A percentile compares a stretch with the other conserved stretches of the same genome.
phyloP scores from a whole-genome alignment of 2,797 vertebrate genomes.

The Limosa lapponica region DNA sequence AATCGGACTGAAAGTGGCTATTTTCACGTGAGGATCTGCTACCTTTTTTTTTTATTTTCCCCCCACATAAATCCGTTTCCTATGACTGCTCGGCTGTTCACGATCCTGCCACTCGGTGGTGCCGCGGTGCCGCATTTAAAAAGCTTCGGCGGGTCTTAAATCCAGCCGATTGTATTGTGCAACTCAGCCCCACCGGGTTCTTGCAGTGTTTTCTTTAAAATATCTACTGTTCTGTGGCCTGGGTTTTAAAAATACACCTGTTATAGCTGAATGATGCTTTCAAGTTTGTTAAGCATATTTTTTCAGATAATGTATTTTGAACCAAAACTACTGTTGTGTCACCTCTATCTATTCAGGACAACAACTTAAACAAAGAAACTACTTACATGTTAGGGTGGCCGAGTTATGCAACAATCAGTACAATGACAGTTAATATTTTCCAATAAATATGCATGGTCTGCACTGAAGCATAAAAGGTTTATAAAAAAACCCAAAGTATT shows the following conservation, averaged over 20 bases:
- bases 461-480: background rate
- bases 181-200: background rate
- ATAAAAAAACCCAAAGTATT: background rate
- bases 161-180: accelerated
- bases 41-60: background rate
- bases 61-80: background rate
- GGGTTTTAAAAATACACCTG: background rate
- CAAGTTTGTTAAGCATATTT: background rate
- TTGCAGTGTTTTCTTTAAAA: background rate
- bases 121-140: background rate
- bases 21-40: background rate
- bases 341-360: background rate
- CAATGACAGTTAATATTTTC: background rate
- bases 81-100: background rate
- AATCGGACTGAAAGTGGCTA: background rate
- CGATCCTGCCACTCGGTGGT: constrained; percentile 41
- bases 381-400: background rate
- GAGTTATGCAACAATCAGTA: background rate
- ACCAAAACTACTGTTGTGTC: background rate
- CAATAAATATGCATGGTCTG: background rate
- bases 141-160: background rate
- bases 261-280: background rate
- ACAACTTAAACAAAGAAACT: background rate
- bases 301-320: background rate
- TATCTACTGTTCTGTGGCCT: background rate